Base-by-base conservation (phyloP, 2,888 invertebrate species). In the Synanthedon formicaeformis region DNA sequence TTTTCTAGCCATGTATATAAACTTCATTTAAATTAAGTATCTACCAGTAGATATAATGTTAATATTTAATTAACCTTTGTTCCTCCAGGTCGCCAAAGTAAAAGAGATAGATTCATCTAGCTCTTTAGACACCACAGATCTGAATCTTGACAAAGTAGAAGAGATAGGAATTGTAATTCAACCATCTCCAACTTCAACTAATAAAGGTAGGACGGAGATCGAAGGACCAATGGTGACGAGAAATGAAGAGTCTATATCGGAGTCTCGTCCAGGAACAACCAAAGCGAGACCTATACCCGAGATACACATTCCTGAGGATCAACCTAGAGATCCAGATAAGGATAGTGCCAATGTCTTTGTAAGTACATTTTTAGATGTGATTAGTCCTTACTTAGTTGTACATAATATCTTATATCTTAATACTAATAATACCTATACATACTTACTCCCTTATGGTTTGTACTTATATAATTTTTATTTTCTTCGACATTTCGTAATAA, bases 271-370 rank as follows among this genome's bases (percentile, higher is more conserved):
- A 0, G 73, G 69, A 1, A 73, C 74, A 0, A 72, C 66, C n/a
- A 79, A 70, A 56, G 67, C 78, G 1, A 75, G 80, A 48, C 84
- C 87, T 3, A 84, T 86, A 12, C 81, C 85, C 1, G 69, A 66
- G 45, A 56, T 69, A 56, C 50, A 59, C 6, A 54, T 57, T 8
- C 63, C 66, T 1, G 67, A 60, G 16, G 56, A 53, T 5, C 67
- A 72, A 4, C 88, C 85, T 0, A 70, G 65, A 56, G 80, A 88
- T 56, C 88, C 87, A 12, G 85, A 88, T 61, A 74, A 81, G 53
- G 86, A 88, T 55, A 78, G 69, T 56, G 78, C 83, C 16, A 67
- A 83, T 63, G 66, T 87, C 58, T 59, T 59, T 61, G 86, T 87
- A 60, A 76, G 82, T 71, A 49, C 11, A 34, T 34, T 10, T 34